Conservation (phyloP, 2,888 invertebrate species). For the Amphipyra berbera region DNA sequence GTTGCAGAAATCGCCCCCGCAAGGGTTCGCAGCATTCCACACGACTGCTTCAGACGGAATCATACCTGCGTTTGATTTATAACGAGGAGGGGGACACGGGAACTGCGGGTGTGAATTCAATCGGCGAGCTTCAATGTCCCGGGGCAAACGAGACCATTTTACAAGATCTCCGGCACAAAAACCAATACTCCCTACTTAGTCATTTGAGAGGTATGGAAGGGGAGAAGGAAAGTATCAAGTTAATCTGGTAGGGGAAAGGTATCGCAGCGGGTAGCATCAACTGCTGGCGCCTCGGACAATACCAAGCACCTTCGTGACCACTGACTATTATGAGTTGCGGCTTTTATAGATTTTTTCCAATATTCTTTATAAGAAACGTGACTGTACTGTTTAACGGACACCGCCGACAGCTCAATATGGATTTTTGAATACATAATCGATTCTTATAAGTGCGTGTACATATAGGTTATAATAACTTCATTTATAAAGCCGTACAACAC, state of each 20-base stretch:
- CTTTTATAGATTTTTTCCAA: constrained; percentile 80
- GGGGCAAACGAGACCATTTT: constrained; percentile 69
- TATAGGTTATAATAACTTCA: constrained; percentile 64
- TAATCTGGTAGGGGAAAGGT: constrained; percentile 72
- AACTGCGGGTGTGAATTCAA: constrained; percentile 85
- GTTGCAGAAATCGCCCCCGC: constrained; percentile 70
- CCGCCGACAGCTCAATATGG: constrained; percentile 79
- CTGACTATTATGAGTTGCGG: constrained; percentile 81
- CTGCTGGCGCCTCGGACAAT: constrained; percentile 83
- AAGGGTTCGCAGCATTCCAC: constrained; percentile 76
- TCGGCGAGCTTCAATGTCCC: constrained; percentile 77
- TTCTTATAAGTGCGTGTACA: constrained; percentile 64
- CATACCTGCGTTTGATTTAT: constrained; percentile 89
- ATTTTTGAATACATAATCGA: constrained; percentile 76
- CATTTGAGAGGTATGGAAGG: constrained; percentile 37
- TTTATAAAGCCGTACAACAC: constrained; percentile 44
- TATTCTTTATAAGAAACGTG: constrained; percentile 79
- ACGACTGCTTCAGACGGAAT: constrained; percentile 81
- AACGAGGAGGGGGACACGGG: constrained; percentile 83
- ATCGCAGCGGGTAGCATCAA: constrained; percentile 83
- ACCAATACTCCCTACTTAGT: constrained; percentile 47
- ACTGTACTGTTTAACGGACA: constrained; percentile 78
- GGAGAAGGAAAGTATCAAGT: constrained; percentile 62
- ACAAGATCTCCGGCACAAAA: constrained; percentile 65
- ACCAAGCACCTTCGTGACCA: constrained; percentile 83